Evolutionary conservation across 2,888 invertebrate genomes (phyloP).

Genomic region (Euzetes globulus): DNA sequence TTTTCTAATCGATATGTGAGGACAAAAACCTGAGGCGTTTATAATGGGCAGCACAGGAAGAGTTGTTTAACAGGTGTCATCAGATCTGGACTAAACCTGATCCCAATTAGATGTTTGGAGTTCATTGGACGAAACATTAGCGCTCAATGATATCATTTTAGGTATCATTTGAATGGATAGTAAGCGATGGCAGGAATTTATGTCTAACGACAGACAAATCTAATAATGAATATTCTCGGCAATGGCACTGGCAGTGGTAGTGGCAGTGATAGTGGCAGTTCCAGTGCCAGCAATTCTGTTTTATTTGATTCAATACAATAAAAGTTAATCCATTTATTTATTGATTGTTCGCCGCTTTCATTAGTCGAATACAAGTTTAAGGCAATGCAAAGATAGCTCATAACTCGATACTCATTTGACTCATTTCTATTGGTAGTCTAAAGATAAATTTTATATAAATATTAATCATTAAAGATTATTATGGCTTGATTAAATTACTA

Average conservation of each 20-base stretch:
- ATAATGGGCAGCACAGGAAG: not conserved
- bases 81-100: not conserved
- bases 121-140: not conserved
- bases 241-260: too few relatives aligned
- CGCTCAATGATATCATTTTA: not conserved
- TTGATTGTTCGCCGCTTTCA: too few relatives aligned
- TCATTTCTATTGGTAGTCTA: too few relatives aligned
- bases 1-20: too few relatives aligned
- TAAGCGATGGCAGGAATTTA: not conserved
- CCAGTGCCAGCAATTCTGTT: not conserved
- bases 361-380: too few relatives aligned
- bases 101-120: not conserved
- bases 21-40: not conserved
- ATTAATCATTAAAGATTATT: too few relatives aligned
- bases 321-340: too few relatives aligned
- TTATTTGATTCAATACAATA: not conserved
- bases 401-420: too few relatives aligned
- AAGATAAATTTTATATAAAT: too few relatives aligned
- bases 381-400: too few relatives aligned
- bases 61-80: not conserved
- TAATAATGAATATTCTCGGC: constrained; percentile 1
- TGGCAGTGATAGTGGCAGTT: too few relatives aligned
- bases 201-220: not conserved
- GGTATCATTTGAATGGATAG: not conserved
- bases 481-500: too few relatives aligned